Percentiles rank a stretch among this genome's conserved stretches.
Conservation (phyloP, 2,113 vertebrate species). For the Mesembrinibis cayennensis region DNA sequence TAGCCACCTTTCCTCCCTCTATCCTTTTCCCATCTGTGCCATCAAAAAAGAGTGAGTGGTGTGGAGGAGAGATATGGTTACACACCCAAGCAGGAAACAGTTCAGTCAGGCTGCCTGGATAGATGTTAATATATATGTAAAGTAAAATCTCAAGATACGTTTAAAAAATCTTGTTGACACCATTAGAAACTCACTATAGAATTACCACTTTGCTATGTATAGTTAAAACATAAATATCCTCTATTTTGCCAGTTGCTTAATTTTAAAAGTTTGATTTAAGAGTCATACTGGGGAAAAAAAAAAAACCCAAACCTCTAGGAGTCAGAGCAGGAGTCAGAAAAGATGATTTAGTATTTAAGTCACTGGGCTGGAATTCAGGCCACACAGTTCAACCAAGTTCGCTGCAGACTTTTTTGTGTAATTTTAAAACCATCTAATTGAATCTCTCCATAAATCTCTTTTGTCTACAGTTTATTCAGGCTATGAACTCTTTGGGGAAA, state of each 20-base stretch:
- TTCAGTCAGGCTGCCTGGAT: background rate
- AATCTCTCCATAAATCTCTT: background rate
- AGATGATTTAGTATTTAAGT: background rate
- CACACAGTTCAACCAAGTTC: background rate
- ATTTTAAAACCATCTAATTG: background rate
- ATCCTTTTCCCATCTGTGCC: background rate
- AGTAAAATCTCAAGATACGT: background rate
- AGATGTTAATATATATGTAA: background rate
- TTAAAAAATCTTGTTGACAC: background rate
- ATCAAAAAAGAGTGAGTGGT: background rate
- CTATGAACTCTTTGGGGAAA: background rate
- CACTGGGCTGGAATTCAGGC: background rate
- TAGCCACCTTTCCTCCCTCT: background rate
- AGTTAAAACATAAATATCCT: background rate
- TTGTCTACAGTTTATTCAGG: background rate
- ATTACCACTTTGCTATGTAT: background rate
- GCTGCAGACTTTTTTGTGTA: background rate
- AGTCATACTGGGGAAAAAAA: accelerated
- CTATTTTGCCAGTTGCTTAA: background rate
- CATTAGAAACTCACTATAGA: background rate
- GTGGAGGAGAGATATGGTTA: background rate
- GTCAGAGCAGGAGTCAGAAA: background rate
- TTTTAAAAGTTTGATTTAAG: background rate
- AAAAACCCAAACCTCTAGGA: background rate
- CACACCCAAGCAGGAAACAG: background rate